phyloP scores from a whole-genome alignment of 2,113 vertebrate genomes.

The Microtus oregoni region DNA sequence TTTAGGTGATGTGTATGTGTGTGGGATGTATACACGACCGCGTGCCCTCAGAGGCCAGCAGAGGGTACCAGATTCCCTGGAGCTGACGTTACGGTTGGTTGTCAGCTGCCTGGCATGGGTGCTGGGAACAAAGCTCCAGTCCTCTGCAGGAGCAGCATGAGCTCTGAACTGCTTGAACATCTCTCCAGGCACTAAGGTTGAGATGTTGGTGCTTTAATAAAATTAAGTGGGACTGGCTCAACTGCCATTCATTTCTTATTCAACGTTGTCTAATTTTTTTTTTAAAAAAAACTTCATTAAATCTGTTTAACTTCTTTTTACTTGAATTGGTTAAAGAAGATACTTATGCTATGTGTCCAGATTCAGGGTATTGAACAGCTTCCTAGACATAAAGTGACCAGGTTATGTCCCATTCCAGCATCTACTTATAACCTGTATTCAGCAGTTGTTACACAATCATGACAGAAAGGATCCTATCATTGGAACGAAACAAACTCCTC shows the following conservation, averaged over 20 bases:
- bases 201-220: neutral
- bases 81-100: neutral
- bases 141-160: too few species aligned
- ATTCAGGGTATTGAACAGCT: neutral
- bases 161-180: neutral
- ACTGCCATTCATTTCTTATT: neutral
- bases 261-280: neutral
- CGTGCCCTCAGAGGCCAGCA: neutral
- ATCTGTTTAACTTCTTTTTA: neutral
- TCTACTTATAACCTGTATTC: neutral
- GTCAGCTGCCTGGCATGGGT: neutral
- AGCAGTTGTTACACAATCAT: neutral
- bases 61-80: neutral
- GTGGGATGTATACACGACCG: neutral
- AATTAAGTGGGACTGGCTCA: neutral
- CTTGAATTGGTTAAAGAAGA: constrained; percentile 11
- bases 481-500: constrained; percentile 22
- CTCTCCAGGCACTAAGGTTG: neutral
- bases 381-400: constrained; percentile 23
- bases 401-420: neutral
- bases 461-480: neutral
- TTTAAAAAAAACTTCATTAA: neutral
- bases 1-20: neutral
- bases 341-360: neutral
- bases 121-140: neutral